These are phyloP conservation scores for Drosophila ohnishii DNA, from an alignment of 1,140 invertebrate genomes.

Conservation along the genomic window DNA sequence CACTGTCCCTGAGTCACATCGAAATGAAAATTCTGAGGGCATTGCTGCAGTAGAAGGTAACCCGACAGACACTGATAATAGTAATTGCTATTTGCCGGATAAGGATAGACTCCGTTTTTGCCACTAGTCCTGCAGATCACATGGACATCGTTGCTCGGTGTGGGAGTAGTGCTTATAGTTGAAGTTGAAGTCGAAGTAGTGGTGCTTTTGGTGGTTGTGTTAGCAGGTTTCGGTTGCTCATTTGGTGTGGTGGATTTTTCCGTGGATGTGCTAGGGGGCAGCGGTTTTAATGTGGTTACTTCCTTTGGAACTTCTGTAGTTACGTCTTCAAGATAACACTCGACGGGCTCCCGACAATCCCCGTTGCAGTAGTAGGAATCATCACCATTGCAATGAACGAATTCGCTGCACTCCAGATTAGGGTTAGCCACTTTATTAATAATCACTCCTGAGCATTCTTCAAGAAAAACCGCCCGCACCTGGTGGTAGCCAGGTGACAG, in stretches of 20 bases:
- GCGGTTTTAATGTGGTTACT: neutral
- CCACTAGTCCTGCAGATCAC: slow-evolving; percentile 44
- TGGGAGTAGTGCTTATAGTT: neutral
- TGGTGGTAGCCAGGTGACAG: slow-evolving; percentile 19
- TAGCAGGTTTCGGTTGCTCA: neutral
- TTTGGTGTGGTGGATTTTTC: neutral
- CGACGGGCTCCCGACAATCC: slow-evolving; percentile 49
- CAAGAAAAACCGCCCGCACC: slow-evolving; percentile 45
- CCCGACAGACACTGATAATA: slow-evolving; percentile 65
- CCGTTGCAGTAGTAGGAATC: slow-evolving; percentile 71
- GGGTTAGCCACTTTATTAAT: slow-evolving; percentile 46
- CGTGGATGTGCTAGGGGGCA: neutral
- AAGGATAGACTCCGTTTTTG: slow-evolving; percentile 56
- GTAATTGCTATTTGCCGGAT: slow-evolving; percentile 65
- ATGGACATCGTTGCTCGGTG: slow-evolving; percentile 18
- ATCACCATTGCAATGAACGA: slow-evolving; percentile 67
- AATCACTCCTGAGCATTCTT: slow-evolving; percentile 71
- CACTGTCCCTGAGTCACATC: slow-evolving; percentile 43
- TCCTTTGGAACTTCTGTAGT: neutral
- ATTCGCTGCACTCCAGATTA: slow-evolving; percentile 64
- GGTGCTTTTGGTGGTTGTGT: neutral
- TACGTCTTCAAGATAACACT: slow-evolving; percentile 26
- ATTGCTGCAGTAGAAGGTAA: slow-evolving; percentile 61
- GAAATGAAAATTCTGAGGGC: slow-evolving; percentile 64
- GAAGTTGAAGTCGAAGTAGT: neutral